A percentile compares a stretch with the other conserved stretches of the same genome.
Conservation (phyloP, 2,888 invertebrate species). For the Napeogenes inachia region DNA sequence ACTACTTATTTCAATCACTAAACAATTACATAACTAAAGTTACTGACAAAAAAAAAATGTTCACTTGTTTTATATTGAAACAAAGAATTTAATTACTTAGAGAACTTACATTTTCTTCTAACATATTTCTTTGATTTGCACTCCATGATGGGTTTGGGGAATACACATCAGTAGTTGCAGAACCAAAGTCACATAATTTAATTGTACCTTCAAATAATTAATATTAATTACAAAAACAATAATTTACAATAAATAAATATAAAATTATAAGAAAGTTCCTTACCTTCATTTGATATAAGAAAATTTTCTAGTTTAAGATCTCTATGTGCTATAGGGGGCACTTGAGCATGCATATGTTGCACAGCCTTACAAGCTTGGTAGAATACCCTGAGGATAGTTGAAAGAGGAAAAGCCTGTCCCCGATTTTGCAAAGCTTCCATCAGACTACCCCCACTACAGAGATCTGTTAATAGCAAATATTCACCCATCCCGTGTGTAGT, state of each 20-base stretch:
- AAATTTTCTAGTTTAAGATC: constrained; percentile 98
- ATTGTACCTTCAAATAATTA: constrained; percentile 72
- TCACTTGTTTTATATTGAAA: too few relatives aligned
- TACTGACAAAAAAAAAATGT: too few relatives aligned
- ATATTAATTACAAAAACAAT: constrained; percentile 3
- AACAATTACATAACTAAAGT: too few relatives aligned
- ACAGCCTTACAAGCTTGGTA: constrained; percentile 95
- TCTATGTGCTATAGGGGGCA: constrained; percentile 94
- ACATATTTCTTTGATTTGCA: constrained; percentile 90
- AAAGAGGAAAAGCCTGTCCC: constrained; percentile 79
- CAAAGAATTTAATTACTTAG: too few relatives aligned
- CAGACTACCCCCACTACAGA: constrained; percentile 90
- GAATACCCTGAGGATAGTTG: constrained; percentile 88
- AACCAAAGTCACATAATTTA: constrained; percentile 98
- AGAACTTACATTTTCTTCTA: constrained; percentile 92
- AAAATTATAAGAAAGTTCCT: constrained; percentile 26
- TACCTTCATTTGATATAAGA: constrained; percentile 89
- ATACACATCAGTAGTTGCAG: constrained; percentile 90
- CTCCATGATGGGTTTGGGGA: constrained; percentile 94
- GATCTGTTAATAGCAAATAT: constrained; percentile 93
- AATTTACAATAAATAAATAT: constrained; percentile 3
- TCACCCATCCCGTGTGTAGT: constrained; percentile 90
- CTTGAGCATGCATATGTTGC: constrained; percentile 94
- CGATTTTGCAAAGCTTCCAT: constrained; percentile 81
- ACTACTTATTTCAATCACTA: too few relatives aligned